These are phyloP conservation scores for Mesopsocus fuscifrons DNA, from an alignment of 2,888 invertebrate genomes.

Conservation along the genomic window DNA sequence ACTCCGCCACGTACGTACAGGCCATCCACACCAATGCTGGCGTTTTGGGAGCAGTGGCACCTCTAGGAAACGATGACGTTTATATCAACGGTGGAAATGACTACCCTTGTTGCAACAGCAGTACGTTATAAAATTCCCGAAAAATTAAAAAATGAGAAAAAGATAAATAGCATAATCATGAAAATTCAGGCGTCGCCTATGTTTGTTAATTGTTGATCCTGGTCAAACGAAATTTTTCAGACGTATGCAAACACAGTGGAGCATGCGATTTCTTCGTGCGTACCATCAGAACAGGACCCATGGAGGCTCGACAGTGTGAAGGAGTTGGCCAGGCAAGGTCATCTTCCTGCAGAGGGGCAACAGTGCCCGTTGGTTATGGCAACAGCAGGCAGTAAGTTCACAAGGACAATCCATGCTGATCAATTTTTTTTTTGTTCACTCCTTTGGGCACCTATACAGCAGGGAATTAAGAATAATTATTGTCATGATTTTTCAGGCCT, in stretches of 20 bases:
- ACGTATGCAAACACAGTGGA: background rate
- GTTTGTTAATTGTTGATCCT: no score
- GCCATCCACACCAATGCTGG: background rate
- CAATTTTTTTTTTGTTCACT: no score
- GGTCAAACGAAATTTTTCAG: no score
- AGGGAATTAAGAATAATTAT: no score
- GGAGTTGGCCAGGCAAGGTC: background rate
- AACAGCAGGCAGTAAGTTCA: no score
- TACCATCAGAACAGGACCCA: background rate
- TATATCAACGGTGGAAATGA: background rate
- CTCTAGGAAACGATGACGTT: background rate
- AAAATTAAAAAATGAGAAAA: no score
- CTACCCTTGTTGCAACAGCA: background rate
- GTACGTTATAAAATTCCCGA: no score
- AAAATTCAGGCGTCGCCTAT: no score
- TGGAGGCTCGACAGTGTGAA: background rate
- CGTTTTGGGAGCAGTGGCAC: background rate
- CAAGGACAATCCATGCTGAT: no score
- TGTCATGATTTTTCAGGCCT: no score
- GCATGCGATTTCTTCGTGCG: background rate
- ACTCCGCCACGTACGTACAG: background rate
- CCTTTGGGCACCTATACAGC: no score
- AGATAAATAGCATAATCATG: no score
- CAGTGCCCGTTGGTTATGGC: background rate
- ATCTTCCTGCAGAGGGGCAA: background rate